phyloP scores from a whole-genome alignment of 2,888 invertebrate genomes.

The Lacanobia wlatinum region DNA sequence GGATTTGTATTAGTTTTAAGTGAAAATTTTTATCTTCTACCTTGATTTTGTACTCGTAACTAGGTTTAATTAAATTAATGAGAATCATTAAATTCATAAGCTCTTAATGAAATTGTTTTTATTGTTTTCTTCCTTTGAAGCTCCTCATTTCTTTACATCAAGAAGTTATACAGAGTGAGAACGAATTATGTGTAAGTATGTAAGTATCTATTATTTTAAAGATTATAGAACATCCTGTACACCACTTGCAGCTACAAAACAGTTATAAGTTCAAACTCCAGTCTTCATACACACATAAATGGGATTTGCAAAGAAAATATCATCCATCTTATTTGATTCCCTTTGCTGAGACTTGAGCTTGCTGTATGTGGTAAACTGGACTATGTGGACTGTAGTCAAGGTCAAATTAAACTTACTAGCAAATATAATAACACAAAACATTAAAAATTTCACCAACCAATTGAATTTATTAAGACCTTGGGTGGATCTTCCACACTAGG shows the following conservation, averaged over 20 bases:
- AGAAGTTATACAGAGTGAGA: not conserved
- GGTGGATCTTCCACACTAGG: too few species aligned
- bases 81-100: slow-evolving; percentile 7
- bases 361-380: too few species aligned
- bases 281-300: too few species aligned
- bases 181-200: not conserved
- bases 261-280: not conserved
- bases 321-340: not conserved
- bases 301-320: too few species aligned
- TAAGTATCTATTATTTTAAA: not conserved
- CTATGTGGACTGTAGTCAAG: too few species aligned
- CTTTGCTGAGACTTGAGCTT: not conserved
- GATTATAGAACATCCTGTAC: not conserved
- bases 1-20: slow-evolving; percentile 20
- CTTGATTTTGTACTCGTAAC: too few species aligned
- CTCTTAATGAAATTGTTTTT: not conserved
- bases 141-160: not conserved
- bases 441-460: too few species aligned
- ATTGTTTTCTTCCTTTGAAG: not conserved
- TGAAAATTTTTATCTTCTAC: not conserved
- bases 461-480: too few species aligned
- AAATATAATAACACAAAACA: too few species aligned
- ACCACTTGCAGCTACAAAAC: not conserved
- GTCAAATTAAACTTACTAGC: too few species aligned
- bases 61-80: too few species aligned